Evolutionary conservation across 1,140 invertebrate genomes (phyloP), one percentile per base, ranked within the genome.

Genomic region (Apocrypta bakeri): DNA sequence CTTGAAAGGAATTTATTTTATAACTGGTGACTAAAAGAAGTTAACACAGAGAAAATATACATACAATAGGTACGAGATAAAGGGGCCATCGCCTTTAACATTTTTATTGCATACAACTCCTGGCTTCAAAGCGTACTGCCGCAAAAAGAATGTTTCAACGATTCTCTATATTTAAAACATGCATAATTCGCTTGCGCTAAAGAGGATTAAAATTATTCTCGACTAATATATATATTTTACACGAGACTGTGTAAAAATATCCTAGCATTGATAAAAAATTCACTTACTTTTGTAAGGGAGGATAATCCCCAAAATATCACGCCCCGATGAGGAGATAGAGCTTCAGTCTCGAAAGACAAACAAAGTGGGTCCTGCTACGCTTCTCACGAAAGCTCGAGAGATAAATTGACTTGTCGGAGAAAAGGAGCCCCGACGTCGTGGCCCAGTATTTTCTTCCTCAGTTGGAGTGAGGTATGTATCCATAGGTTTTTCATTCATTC

Each of bases 381-480:
- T 25, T 29, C 25, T 17, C 68, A 37, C 68, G 6, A 71, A 71
- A 71, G 89, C 86, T 81, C 86, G 87, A 84, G 86, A 89, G 89
- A 89, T 90, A 89, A 90, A 90, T 90, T 89, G 89, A 87, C 86
- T 85, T 85, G 88, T 85, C 86, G 86, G 86, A 9, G 48, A 21
- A 56, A 56, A 87, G 86, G 85, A 85, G 87, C 86, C 24, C 9
- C 64, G 24, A 25, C 27, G 68, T n/a, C 4, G 64, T 71, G 77
- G 77, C 77, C 77, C 66, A 79, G 66, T 79, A 71, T 69, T 76
- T 78, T 64, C 27, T 63, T 63, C 21, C 48, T 61, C 9, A 2
- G 33, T 21, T 6, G 21, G 6, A 56, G 48, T 21, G 48, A 21
- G 48, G 48, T 7, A 56, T 7, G 21, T 56, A 56, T n/a, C 21